Conservation (phyloP, 2,797 vertebrate genomes). For the Sylvia borin region DNA sequence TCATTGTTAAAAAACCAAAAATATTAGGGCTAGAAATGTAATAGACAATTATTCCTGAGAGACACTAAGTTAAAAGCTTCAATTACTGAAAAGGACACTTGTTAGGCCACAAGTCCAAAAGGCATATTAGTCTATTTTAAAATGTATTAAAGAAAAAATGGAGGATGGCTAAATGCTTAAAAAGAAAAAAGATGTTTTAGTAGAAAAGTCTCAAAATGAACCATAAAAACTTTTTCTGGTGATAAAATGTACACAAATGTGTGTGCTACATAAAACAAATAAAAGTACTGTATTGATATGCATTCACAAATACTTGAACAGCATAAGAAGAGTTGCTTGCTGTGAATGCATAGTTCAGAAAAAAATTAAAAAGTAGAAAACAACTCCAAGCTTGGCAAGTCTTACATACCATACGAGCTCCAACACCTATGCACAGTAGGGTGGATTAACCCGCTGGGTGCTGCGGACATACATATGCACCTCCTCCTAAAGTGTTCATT, state of each 20-base stretch:
- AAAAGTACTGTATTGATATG: not conserved
- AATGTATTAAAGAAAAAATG: not conserved
- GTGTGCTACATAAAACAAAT: slow-evolving; percentile 2
- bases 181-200: slow-evolving; percentile 15
- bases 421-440: slow-evolving; percentile 75
- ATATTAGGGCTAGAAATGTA: not conserved
- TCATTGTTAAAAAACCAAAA: not conserved
- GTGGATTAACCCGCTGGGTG: slow-evolving; percentile 73
- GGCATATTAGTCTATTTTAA: not conserved
- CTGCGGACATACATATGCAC: slow-evolving; percentile 69
- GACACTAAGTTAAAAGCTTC: not conserved
- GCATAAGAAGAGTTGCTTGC: slow-evolving; percentile 23
- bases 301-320: slow-evolving; percentile 35
- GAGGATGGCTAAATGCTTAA: not conserved
- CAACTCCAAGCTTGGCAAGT: slow-evolving; percentile 61
- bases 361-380: slow-evolving; percentile 9
- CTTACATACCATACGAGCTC: slow-evolving; percentile 77
- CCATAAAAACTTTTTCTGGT: not conserved
- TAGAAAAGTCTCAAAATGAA: slow-evolving; percentile 18
- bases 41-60: slow-evolving; percentile 4
- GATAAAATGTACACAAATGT: slow-evolving; percentile 18
- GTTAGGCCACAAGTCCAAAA: slow-evolving; percentile 24
- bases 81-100: not conserved
- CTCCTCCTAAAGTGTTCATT: slow-evolving; percentile 75
- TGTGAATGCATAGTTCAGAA: slow-evolving; percentile 26